Evolutionary conservation across 2,113 vertebrate genomes (phyloP), one percentile per base, ranked within the genome.

Genomic region (Poicephalus meyeri): DNA sequence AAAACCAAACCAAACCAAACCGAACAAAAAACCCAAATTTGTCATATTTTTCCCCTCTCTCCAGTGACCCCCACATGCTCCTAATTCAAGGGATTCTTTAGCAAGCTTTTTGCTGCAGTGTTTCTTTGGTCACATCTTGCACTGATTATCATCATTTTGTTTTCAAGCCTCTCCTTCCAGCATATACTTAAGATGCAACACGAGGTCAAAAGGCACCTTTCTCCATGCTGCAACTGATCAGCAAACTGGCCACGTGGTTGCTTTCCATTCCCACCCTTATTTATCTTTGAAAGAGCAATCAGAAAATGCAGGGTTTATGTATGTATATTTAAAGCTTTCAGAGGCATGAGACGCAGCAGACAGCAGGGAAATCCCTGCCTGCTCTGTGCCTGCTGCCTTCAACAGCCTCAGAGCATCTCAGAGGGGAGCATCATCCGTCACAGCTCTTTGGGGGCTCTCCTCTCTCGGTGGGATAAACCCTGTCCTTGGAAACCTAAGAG

Each of bases 151-250:
- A 35, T 39, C 42, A 24, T 58, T 74, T 52, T 50, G 21, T 56
- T 73, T 37, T 12, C 77, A 21, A 56, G 56, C 29, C 29, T 81
- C 76, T 66, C 76, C 69, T 71, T 44, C 65, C 82, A 87, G 68
- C 28, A 1, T 7, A 18, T 24, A 2, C 37, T 44, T 50, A 2
- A 23, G 47, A 29, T 9, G 60, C 42, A 24, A 35, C 0, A 5
- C 0, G 29, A 74, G 37, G 66, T 69, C 60, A 58, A 50, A 56
- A 83, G 18, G 47, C 83, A 69, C 47, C 41, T 82, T 42, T 33
- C n/a, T 64, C 37, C 37, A 1, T 17, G 60, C 66, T 21, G 46
- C 7, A 1, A 14, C 31, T 25, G 55, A 76, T 47, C 82, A 49
- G 58, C 31, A 23, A 53, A 29, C 37, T 3, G 46, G 23, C 46